Percentiles rank a stretch among this genome's conserved stretches.
These are phyloP conservation scores for Kradibia gibbosae DNA, from an alignment of 1,140 invertebrate species.

Conservation along the genomic window DNA sequence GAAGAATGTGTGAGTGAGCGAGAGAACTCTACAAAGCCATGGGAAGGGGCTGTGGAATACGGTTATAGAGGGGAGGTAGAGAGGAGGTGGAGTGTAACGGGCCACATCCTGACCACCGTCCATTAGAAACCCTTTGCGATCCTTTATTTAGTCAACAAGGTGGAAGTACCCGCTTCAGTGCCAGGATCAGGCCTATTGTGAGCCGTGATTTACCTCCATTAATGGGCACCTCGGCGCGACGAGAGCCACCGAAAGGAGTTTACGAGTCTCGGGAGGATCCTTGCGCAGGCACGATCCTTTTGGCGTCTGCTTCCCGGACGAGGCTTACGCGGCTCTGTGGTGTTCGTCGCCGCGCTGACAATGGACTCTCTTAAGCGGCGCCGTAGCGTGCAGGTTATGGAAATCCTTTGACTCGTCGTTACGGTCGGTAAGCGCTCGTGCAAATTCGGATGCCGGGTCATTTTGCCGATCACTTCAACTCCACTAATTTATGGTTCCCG, in stretches of 20 bases:
- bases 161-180: conserved; percentile 50
- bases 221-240: background rate
- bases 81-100: background rate
- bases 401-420: conserved; percentile 30
- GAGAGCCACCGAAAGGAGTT: conserved; percentile 6
- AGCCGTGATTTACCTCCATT: conserved; percentile 39
- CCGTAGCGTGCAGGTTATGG: conserved; percentile 29
- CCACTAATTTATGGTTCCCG: conserved; percentile 36
- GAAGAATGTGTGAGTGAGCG: background rate
- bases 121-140: conserved; percentile 56
- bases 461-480: background rate
- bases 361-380: conserved; percentile 28
- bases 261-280: conserved; percentile 40
- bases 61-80: conserved; percentile 23
- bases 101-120: background rate
- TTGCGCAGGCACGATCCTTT: background rate
- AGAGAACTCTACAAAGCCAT: background rate
- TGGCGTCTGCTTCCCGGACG: too few species aligned
- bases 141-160: conserved; percentile 66
- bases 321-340: too few species aligned
- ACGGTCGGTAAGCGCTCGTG: conserved; percentile 1
- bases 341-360: too few species aligned
- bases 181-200: conserved; percentile 9
- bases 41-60: background rate
- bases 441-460: background rate